Base-by-base conservation (phyloP, 2,113 vertebrate species). In the Spea multiplicata region DNA sequence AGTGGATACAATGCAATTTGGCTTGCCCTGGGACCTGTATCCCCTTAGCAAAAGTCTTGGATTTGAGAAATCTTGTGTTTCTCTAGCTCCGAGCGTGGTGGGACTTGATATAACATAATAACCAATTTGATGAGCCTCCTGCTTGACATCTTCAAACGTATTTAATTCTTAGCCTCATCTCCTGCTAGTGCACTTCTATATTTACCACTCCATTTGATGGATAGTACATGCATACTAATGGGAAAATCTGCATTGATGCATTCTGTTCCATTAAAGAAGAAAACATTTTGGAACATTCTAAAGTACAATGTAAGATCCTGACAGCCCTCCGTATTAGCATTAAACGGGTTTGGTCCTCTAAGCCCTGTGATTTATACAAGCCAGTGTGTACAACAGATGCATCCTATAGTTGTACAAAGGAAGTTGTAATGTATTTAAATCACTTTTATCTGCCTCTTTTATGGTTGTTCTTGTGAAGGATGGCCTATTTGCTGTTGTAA, bases 401-500 rank as follows among this genome's bases (percentile, higher is more conserved):
- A 67, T 67, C 69, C 64, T 73, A 59, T 73, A 52, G 77, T 67
- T 52, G 71, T 49, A 49, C 53, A 59, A 53, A 73, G 65, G 71
- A 73, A 73, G 71, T 73, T 73, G 44, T 80, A 61, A 73, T 64
- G 71, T 67, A 67, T 73, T 73, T 72, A 66, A 73, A 80, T 80
- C 77, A 80, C 77, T 80, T 80, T 80, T 73, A 73, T 80, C 77
- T 80, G 53, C 49, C 71, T 73, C 70, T 80, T 76, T 73, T 73
- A 80, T 59, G 50, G 71, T 62, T 61, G 64, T 62, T 67, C 52
- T 73, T 67, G 71, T 80, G 77, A 73, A 66, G 57, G 71, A 80
- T 80, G 64, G 46, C 62, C 77, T 80, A 80, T 80, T 80, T 80
- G 71, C 71, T 73, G 64, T 80, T 80, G 71, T 80, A 80, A 80